Evolutionary conservation across 2,888 invertebrate species (phyloP).

Genomic region (Aleiodes testaceus): DNA sequence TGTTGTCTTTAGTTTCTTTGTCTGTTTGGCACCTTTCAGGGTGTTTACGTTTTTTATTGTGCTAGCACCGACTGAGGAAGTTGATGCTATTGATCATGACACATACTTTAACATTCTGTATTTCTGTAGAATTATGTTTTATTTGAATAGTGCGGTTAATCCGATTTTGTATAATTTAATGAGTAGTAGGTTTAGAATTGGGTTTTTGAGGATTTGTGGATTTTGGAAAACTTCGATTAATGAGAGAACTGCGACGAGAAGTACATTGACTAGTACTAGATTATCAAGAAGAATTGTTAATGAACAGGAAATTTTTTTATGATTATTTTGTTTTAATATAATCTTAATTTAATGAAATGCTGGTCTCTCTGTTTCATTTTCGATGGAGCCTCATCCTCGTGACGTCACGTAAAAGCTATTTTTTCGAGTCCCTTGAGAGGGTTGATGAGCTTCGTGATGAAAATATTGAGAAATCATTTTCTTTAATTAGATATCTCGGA

Average conservation of each 20-base stretch:
- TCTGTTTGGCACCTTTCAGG: slow-evolving; percentile 90
- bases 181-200: slow-evolving; percentile 91
- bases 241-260: slow-evolving; percentile 73
- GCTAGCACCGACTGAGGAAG: slow-evolving; percentile 81
- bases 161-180: slow-evolving; percentile 94
- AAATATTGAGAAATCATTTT: too few species aligned
- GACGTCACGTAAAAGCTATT: too few species aligned
- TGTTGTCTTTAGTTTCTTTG: slow-evolving; percentile 90
- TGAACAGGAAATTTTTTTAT: slow-evolving; percentile 66
- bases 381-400: too few species aligned
- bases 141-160: slow-evolving; percentile 92
- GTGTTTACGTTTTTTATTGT: slow-evolving; percentile 89
- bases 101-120: slow-evolving; percentile 88
- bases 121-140: slow-evolving; percentile 89
- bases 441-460: too few species aligned
- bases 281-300: slow-evolving; percentile 57
- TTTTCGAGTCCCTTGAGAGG: too few species aligned
- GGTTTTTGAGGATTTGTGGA: slow-evolving; percentile 82
- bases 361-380: not conserved
- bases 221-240: slow-evolving; percentile 74
- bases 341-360: too few species aligned
- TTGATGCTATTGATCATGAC: slow-evolving; percentile 82
- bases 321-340: slow-evolving; percentile 34
- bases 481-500: too few species aligned
- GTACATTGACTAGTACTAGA: slow-evolving; percentile 70